Conservation (phyloP, 2,888 invertebrate species). For the Coecobrya sp. region DNA sequence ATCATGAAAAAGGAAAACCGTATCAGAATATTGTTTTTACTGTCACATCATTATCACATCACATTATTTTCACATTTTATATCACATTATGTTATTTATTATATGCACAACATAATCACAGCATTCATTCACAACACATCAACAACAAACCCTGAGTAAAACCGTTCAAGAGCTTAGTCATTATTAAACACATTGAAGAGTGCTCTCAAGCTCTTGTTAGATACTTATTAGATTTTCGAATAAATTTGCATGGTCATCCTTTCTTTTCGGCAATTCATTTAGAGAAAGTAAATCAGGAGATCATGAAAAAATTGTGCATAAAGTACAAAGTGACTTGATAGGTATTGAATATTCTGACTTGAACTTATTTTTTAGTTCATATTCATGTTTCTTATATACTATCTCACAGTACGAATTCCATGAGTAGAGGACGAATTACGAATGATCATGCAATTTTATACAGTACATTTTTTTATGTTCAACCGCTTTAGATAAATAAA, state of each 20-base stretch:
- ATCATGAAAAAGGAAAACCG: constrained; percentile 80
- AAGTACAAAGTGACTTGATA: not conserved
- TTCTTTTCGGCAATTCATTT: constrained; percentile 62
- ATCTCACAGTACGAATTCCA: not conserved
- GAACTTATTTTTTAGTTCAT: not conserved
- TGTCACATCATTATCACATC: constrained; percentile 68
- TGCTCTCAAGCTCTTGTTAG: constrained; percentile 32
- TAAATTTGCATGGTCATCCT: constrained; percentile 80
- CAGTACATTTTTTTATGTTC: constrained; percentile 5
- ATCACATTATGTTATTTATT: constrained; percentile 46
- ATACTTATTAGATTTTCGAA: constrained; percentile 27
- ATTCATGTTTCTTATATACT: not conserved
- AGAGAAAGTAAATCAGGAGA: constrained; percentile 37
- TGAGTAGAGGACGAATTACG: not conserved
- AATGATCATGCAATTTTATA: constrained; percentile 74
- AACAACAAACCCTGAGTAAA: constrained; percentile 42
- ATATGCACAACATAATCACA: constrained; percentile 35
- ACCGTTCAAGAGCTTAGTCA: constrained; percentile 64
- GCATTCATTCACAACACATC: constrained; percentile 56
- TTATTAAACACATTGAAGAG: constrained; percentile 17
- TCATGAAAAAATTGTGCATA: not conserved
- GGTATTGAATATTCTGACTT: not conserved
- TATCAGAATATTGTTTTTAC: constrained; percentile 74
- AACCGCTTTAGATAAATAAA: not conserved
- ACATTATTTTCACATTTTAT: constrained; percentile 57